Percentiles rank a stretch among this genome's conserved stretches.
Evolutionary conservation across 2,113 vertebrate species (phyloP).

Genomic region (Hyaena hyaena): DNA sequence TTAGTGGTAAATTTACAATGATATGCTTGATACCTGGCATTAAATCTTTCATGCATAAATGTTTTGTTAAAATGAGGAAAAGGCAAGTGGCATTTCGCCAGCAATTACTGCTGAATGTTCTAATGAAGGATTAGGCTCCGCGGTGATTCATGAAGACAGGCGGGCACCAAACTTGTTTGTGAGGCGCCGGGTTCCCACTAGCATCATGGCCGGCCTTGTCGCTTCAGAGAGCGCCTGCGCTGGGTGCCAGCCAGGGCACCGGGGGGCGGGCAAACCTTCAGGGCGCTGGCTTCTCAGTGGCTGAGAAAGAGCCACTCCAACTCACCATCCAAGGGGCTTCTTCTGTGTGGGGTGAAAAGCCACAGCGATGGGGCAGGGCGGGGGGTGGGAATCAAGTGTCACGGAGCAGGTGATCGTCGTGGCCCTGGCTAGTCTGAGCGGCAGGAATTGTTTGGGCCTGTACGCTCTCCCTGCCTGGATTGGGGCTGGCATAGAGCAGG

Average conservation of each 20-base stretch:
- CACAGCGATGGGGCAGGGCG: background rate
- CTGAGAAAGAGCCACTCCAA: background rate
- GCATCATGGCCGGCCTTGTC: background rate
- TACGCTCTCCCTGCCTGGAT: background rate
- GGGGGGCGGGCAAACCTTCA: background rate
- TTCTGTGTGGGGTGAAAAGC: background rate
- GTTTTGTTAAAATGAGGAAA: constrained; percentile 93
- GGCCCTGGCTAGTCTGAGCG: background rate
- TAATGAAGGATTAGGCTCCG: constrained; percentile 89
- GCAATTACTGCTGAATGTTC: constrained; percentile 92
- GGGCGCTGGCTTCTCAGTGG: background rate
- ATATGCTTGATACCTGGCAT: constrained; percentile 97
- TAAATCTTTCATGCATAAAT: constrained; percentile 98
- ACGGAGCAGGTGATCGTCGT: no score
- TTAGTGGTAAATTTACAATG: constrained; percentile 98
- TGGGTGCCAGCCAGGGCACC: background rate
- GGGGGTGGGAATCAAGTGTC: background rate
- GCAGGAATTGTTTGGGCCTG: no score
- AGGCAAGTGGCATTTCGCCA: constrained; percentile 89
- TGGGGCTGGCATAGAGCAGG: fast-evolving
- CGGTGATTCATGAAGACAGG: constrained; percentile 88
- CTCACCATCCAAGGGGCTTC: background rate
- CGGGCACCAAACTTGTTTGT: constrained; percentile 84
- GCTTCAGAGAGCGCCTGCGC: background rate
- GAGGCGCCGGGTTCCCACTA: background rate